These are phyloP conservation scores for Ceratosolen solmsi DNA, from an alignment of 1,140 invertebrate species.

Conservation along the genomic window DNA sequence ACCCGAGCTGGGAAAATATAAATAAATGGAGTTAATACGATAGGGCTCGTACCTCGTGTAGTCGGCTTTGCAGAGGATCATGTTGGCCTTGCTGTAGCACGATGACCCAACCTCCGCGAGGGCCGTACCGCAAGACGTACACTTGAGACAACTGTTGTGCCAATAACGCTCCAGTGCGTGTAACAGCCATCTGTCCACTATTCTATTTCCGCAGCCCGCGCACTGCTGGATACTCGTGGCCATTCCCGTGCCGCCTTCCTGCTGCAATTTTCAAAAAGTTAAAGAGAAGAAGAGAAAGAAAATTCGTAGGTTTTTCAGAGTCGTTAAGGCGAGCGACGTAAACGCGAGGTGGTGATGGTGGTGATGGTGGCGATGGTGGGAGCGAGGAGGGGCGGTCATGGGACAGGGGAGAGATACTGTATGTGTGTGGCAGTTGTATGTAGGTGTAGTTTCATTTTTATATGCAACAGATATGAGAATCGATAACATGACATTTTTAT, in stretches of 20 bases:
- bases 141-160: slow-evolving; percentile 95
- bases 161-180: slow-evolving; percentile 93
- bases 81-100: slow-evolving; percentile 91
- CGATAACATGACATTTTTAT: slow-evolving; percentile 42
- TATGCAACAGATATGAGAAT: slow-evolving; percentile 24
- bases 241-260: slow-evolving; percentile 69
- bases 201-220: slow-evolving; percentile 81
- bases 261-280: slow-evolving; percentile 67
- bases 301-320: no score
- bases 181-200: slow-evolving; percentile 89
- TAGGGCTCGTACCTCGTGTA: slow-evolving; percentile 87
- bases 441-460: background rate
- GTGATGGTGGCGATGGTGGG: background rate
- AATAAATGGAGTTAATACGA: background rate
- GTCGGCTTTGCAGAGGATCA: slow-evolving; percentile 95
- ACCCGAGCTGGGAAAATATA: background rate
- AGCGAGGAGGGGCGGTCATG: background rate
- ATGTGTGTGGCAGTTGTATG: no score
- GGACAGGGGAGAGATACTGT: no score
- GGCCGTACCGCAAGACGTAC: slow-evolving; percentile 87
- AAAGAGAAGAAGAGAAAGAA: background rate
- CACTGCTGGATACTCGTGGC: slow-evolving; percentile 70
- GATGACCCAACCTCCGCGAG: slow-evolving; percentile 91
- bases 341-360: background rate
- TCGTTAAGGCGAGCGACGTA: no score